Evolutionary conservation across 2,797 vertebrate species (phyloP).

Genomic region (Ctenopoma multispine): DNA sequence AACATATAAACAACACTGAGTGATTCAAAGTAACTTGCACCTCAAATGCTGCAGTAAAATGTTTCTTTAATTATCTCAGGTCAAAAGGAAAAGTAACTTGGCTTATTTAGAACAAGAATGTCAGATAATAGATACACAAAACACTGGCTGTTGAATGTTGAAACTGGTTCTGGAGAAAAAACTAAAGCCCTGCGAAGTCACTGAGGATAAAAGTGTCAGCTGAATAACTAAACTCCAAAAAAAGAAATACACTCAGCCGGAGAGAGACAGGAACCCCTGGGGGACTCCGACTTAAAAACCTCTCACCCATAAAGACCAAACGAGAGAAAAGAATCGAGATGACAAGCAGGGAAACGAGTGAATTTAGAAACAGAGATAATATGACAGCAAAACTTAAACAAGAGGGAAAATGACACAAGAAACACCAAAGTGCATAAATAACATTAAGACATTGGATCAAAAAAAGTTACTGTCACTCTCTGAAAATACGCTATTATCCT

Average conservation of each 20-base stretch:
- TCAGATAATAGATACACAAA: no score
- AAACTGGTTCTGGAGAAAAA: conserved; percentile 23
- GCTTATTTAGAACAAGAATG: conserved; percentile 31
- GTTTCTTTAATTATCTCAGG: conserved; percentile 25
- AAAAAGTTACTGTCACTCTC: conserved; percentile 26
- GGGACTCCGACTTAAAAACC: conserved; percentile 54
- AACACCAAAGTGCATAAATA: conserved; percentile 54
- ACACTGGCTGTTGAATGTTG: conserved; percentile 10
- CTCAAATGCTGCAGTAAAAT: conserved; percentile 23
- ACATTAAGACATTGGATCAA: conserved; percentile 36
- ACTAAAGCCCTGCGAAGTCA: conserved; percentile 35
- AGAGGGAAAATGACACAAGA: conserved; percentile 31
- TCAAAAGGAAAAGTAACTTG: conserved; percentile 17
- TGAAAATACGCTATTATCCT: conserved; percentile 10
- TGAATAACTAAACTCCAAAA: conserved; percentile 36
- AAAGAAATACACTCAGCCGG: conserved; percentile 32
- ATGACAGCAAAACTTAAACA: conserved; percentile 35
- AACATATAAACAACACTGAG: neutral
- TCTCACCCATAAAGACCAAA: conserved; percentile 49
- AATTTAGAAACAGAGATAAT: conserved; percentile 37
- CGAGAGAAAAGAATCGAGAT: conserved; percentile 34
- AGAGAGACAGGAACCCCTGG: conserved; percentile 56
- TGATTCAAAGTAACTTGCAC: conserved; percentile 31
- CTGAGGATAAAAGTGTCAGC: conserved; percentile 44
- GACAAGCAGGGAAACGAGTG: conserved; percentile 41